Evolutionary conservation across 2,113 vertebrate species (phyloP).

Genomic region (Leucoraja erinaceus): DNA sequence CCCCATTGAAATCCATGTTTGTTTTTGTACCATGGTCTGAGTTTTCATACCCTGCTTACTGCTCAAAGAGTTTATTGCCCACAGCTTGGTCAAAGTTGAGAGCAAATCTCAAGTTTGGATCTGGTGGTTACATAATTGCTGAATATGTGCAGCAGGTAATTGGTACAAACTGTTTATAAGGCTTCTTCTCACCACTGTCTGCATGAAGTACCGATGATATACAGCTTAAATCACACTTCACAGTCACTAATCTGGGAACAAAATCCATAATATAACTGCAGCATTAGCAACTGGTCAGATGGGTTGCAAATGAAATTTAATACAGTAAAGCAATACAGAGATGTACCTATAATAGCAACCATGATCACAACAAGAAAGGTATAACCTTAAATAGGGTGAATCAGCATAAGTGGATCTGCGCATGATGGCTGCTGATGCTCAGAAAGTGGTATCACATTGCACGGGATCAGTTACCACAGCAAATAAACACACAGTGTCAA

Average conservation of each 20-base stretch:
- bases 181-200: neutral
- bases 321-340: constrained; percentile 8
- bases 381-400: neutral
- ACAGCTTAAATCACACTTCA: neutral
- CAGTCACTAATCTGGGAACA: neutral
- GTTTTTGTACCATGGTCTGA: too few species aligned
- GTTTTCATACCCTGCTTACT: too few species aligned
- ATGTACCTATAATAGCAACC: neutral
- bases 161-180: neutral
- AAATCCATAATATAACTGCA: neutral
- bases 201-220: neutral
- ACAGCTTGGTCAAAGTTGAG: too few species aligned
- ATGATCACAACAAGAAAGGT: neutral
- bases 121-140: too few species aligned
- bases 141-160: too few species aligned
- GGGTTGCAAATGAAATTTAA: constrained; percentile 21
- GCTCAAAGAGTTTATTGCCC: too few species aligned
- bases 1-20: too few species aligned
- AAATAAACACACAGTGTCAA: neutral
- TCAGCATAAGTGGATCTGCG: constrained; percentile 11
- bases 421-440: neutral
- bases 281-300: constrained; percentile 16
- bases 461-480: neutral
- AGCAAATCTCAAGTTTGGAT: too few species aligned
- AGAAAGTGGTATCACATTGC: neutral